These are phyloP conservation scores for Eupithecia dodoneata DNA, from an alignment of 2,888 invertebrate species.

Conservation along the genomic window DNA sequence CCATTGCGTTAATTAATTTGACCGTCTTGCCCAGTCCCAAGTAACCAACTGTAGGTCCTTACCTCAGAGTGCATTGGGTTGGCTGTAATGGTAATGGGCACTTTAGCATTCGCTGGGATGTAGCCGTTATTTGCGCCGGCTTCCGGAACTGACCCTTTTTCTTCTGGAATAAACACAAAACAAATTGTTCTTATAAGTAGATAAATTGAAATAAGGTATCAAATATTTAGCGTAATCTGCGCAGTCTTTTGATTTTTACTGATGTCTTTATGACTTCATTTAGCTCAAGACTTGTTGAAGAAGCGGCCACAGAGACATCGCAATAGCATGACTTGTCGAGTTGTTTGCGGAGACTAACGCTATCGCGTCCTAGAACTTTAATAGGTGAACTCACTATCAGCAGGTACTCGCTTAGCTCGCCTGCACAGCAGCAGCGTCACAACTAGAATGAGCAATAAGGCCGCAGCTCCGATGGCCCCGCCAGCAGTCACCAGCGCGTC, in stretches of 20 bases:
- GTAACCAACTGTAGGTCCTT: constrained; percentile 47
- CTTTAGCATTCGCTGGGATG: constrained; percentile 79
- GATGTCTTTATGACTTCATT: no score
- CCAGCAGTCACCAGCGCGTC: constrained; percentile 74
- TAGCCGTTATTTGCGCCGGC: constrained; percentile 75
- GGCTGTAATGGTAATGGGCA: constrained; percentile 88
- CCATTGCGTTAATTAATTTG: neutral
- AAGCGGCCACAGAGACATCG: no score
- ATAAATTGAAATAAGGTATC: no score
- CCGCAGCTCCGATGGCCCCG: constrained; percentile 72
- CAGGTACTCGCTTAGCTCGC: constrained; percentile 65
- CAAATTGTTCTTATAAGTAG: neutral
- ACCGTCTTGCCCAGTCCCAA: neutral
- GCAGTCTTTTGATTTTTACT: no score
- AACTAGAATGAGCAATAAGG: constrained; percentile 64
- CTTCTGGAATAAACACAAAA: constrained; percentile 62
- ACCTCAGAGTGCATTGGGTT: constrained; percentile 91
- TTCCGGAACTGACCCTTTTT: constrained; percentile 73
- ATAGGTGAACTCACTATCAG: constrained; percentile 62
- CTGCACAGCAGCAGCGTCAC: constrained; percentile 70
- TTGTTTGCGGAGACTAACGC: no score
- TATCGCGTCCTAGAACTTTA: no score
- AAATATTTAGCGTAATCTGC: no score
- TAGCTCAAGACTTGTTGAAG: no score
- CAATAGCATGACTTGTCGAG: no score